phyloP scores from a whole-genome alignment of 2,113 vertebrate species.

The Chrysemys picta region DNA sequence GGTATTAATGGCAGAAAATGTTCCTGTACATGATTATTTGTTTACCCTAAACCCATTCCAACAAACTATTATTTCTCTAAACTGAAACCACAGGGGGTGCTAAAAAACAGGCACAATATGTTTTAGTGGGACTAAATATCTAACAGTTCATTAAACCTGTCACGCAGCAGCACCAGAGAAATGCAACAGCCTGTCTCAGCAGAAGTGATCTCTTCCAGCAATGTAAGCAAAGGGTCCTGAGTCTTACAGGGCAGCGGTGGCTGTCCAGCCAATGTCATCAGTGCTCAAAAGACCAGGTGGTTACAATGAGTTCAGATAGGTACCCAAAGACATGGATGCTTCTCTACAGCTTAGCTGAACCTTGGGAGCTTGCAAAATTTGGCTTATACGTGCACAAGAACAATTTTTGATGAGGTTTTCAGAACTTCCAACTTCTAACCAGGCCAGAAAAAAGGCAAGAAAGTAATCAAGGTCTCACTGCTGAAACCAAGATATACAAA shows the following conservation, averaged over 20 bases:
- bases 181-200: background rate
- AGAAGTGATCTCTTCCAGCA: background rate
- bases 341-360: background rate
- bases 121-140: background rate
- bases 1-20: background rate
- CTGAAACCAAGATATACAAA: background rate
- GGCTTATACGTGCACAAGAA: background rate
- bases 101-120: background rate
- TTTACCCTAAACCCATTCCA: background rate
- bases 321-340: background rate
- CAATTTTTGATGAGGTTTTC: background rate
- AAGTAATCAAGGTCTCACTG: background rate
- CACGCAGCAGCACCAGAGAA: background rate
- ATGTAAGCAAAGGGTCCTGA: background rate
- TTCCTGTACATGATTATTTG: background rate
- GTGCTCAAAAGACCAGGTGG: background rate
- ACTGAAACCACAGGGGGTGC: conserved; percentile 7
- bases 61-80: background rate
- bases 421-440: background rate
- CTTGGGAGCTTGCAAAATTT: background rate
- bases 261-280: accelerated
- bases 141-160: conserved; percentile 9
- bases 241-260: background rate
- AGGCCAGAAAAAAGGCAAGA: background rate
- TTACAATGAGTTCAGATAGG: background rate